These are phyloP conservation scores for Lypha dubia DNA, from an alignment of 2,888 invertebrate genomes.

Conservation along the genomic window DNA sequence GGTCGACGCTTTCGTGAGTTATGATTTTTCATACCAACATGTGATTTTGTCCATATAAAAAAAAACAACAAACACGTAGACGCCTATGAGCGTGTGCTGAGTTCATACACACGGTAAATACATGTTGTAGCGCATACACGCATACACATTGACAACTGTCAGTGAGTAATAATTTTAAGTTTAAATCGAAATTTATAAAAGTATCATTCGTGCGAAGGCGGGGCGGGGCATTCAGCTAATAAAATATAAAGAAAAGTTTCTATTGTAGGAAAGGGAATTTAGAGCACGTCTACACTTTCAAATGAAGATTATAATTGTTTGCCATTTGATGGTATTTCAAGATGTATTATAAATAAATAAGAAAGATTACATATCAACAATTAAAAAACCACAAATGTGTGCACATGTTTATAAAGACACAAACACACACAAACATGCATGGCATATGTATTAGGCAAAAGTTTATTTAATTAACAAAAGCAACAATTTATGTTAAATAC, in stretches of 20 bases:
- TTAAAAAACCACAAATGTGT: conserved; percentile 47
- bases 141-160: too few relatives aligned
- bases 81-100: too few relatives aligned
- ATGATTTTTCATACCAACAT: too few relatives aligned
- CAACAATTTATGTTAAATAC: conserved; percentile 48
- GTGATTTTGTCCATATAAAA: too few relatives aligned
- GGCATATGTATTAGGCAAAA: conserved; percentile 50
- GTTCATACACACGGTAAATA: too few relatives aligned
- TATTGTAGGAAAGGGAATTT: conserved; percentile 2
- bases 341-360: conserved; percentile 35
- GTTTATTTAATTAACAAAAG: conserved; percentile 67
- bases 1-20: too few relatives aligned
- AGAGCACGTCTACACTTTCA: background rate
- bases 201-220: too few relatives aligned
- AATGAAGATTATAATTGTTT: conserved; percentile 18
- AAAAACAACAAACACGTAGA: too few relatives aligned
- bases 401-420: conserved; percentile 26
- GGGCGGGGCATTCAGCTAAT: too few relatives aligned
- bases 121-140: too few relatives aligned
- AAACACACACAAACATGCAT: conserved; percentile 7
- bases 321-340: conserved; percentile 19
- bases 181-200: too few relatives aligned
- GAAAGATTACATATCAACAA: conserved; percentile 15
- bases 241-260: background rate
- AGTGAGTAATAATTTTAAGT: too few relatives aligned